A percentile compares a stretch with the other conserved stretches of the same genome.
phyloP scores from a whole-genome alignment of 2,797 vertebrate genomes.

The Cossypha polioptera region DNA sequence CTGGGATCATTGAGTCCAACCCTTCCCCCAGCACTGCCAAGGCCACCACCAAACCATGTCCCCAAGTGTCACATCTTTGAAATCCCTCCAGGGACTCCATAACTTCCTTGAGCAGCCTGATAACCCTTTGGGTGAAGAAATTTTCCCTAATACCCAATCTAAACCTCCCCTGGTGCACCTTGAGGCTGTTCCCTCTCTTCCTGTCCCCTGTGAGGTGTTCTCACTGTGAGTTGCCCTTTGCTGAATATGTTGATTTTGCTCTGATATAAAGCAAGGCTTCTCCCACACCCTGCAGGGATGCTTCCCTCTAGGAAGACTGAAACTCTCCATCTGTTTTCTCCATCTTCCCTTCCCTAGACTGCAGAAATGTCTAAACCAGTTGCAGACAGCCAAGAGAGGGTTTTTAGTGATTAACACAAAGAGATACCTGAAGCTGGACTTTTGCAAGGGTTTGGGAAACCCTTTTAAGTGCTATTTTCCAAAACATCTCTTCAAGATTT shows the following conservation, averaged over 20 bases:
- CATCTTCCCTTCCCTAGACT: rapidly evolving
- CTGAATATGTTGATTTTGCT: background rate
- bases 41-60: background rate
- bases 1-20: background rate
- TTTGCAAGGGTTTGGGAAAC: background rate
- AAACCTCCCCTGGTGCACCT: background rate
- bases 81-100: background rate
- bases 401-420: background rate
- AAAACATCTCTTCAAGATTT: background rate
- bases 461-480: background rate
- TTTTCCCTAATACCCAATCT: background rate
- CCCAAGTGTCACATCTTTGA: background rate
- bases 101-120: background rate
- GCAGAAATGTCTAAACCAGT: background rate
- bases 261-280: background rate
- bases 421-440: background rate
- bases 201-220: background rate
- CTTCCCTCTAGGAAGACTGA: background rate
- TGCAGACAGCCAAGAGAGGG: background rate
- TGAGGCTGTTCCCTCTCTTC: rapidly evolving
- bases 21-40: background rate
- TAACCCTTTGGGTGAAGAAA: background rate
- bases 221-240: background rate
- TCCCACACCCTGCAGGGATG: background rate
- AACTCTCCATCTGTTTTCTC: background rate